Base-by-base conservation (phyloP, 1,140 invertebrate genomes). In the Habropoda laboriosa region DNA sequence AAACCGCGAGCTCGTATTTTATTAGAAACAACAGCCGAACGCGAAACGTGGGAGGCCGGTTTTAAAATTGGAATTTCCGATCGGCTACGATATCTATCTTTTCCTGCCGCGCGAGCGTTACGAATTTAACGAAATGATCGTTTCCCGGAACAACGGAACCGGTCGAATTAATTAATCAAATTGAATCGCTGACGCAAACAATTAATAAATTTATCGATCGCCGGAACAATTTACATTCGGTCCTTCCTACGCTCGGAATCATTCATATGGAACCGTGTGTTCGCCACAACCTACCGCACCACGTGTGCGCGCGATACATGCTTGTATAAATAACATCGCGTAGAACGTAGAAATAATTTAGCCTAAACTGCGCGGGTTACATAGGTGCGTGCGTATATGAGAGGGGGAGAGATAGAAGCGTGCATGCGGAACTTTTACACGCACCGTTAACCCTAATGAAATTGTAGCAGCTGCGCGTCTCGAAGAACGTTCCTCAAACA, bases 371-470 rank as follows among this genome's bases (percentile, higher is more conserved):
- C 40, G 8, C n/a, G 10, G 45, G 24, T 21, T 32, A 51, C n/a
- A 30, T n/a, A 24, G 70, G 30, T 49, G 42, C 38, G 35, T 67
- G 73, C n/a, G n/a, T n/a, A n/a, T n/a, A n/a, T 61, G 49, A 67
- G 51, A 42, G 53, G 30, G 3, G 38, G n/a, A n/a, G n/a, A n/a
- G n/a, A n/a, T n/a, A n/a, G n/a, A 70, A 63, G 16, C 42, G 27
- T 53, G 70, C 74, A 70, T 45, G 49, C 38, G 45, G 13, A 53
- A 64, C 47, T 78, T 78, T 71, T 77, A 49, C 74, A 78, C 79
- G 74, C 79, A 70, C 42, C 30, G 74, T 81, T 81, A 71, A 71
- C 21, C 35, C 12, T 71, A 64, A 60, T 38, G 42, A 68, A 70
- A 68, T 38, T 24, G 64, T 27, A 32, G 27, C 74, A 81, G 58